Evolutionary conservation across 2,113 vertebrate genomes (phyloP), one percentile per base, ranked within the genome.

Genomic region (Pontoporia blainvillei): DNA sequence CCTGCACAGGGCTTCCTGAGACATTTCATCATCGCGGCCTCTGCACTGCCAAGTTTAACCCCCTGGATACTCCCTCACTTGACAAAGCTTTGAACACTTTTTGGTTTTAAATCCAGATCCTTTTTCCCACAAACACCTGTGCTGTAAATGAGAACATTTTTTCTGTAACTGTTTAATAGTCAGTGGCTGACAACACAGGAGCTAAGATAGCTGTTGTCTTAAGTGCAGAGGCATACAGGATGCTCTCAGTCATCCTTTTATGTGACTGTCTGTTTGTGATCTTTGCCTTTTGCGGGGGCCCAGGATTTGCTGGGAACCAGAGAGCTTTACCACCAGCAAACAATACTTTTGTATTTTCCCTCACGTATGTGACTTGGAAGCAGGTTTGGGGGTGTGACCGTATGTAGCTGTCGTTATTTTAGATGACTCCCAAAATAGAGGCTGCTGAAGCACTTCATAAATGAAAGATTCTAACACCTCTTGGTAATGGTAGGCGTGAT

Each of bases 41-140:
- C 64, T 71, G 59, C 67, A 89, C 67, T n/a, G 86, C 92, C 97
- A 95, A 85, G 97, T 98, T 97, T 79, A 98, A 86, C 66, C 93
- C 90, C 76, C 39, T 66, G 69, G 79, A 97, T 97, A 95, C 64
- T 96, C 82, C 78, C 29, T 15, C 95, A 87, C 96, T 67, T 95
- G 91, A 97, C 97, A 96, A 97, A 96, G 7, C 46, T 97, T 98
- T 97, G 67, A 66, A 82, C 84, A 95, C 21, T 18, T 98, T 97
- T 97, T 66, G 13, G 1, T 66, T 61, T 97, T 95, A 79, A 95
- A 97, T 87, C 8, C 84, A 93, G 25, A 84, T 83, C 83, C 84
- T 59, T n/a, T 84, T 95, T 96, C 95, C 85, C 95, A 57, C 72
- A 97, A 97, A 31, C 44, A 96, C 59, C 78, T 95, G 29, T 62